Evolutionary conservation across 2,113 vertebrate genomes (phyloP), one percentile per base, ranked within the genome.

Genomic region (Phrynosoma platyrhinos): DNA sequence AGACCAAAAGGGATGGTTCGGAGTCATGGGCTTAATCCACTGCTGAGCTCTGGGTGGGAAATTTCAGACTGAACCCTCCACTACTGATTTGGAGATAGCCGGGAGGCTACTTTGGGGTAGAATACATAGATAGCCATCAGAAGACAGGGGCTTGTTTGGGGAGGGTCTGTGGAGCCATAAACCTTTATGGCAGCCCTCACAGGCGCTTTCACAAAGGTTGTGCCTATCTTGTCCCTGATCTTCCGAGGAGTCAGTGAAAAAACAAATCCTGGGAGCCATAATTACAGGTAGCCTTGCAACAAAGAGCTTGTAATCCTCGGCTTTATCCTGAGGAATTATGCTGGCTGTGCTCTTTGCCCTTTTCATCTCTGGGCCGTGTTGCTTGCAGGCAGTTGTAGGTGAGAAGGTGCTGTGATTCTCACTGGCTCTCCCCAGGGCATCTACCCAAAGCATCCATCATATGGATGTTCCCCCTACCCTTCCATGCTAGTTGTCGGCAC

Each of bases 221-320:
- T 62, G 86, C 8, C 82, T 94, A 91, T 94, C 92, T 95, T 90
- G 83, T 90, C 86, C 85, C 88, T 85, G 79, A 92, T 94, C 93
- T 94, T 89, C 71, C 21, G 79, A 71, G 79, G 83, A 87, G 79
- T 84, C 91, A 47, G 79, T 82, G 86, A 83, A 82, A 85, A 84
- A 1, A 0, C 1, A 85, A 81, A 86, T 79, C 30, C 55, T 21
- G 53, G 64, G 85, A 83, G 78, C 53, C 27, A 27, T 79, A 58
- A 86, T 88, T 84, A 80, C 53, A 91, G 87, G 40, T 85, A 86
- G 7, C 27, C 86, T 83, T 89, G 71, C 92, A 87, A 83, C 80
- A 74, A 77, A 93, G 84, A 69, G 53, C 83, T 87, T 74, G 42
- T 62, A 84, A 88, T 91, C 89, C 62, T 27, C 1, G 0, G 1